Conservation (phyloP, 2,113 vertebrate genomes). For the Hippocampus barbouri region DNA sequence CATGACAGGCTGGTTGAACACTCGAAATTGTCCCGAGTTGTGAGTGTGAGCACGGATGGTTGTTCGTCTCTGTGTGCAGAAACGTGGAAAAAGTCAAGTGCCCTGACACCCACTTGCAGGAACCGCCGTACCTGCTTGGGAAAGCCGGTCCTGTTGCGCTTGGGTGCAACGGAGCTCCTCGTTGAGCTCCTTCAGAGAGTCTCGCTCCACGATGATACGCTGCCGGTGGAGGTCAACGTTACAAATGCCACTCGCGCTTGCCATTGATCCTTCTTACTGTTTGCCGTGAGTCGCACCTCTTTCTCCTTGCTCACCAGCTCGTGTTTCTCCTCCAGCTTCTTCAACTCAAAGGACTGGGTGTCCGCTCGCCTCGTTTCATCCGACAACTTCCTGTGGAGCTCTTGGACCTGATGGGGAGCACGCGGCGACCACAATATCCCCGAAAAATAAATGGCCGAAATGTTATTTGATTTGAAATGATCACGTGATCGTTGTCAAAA, state of each 20-base stretch:
- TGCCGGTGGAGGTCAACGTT: slow-evolving; percentile 39
- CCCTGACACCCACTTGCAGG: background rate
- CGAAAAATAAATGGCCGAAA: too few species aligned
- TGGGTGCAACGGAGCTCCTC: slow-evolving; percentile 92
- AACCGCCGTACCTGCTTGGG: slow-evolving; percentile 78
- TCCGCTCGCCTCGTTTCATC: slow-evolving; percentile 91
- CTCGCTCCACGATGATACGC: slow-evolving; percentile 89
- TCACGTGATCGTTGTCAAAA: too few species aligned
- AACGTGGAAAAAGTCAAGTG: too few species aligned
- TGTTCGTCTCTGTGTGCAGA: too few species aligned
- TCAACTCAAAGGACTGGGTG: slow-evolving; percentile 89
- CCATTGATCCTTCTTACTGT: background rate
- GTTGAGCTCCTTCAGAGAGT: slow-evolving; percentile 89
- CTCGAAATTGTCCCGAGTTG: too few species aligned
- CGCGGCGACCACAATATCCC: background rate
- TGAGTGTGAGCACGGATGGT: too few species aligned
- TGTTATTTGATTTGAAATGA: too few species aligned
- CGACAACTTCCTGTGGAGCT: slow-evolving; percentile 87
- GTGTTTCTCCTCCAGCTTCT: slow-evolving; percentile 86
- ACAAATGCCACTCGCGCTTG: background rate
- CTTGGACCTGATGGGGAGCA: slow-evolving; percentile 79
- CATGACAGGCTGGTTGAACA: too few species aligned
- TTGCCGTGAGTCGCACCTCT: slow-evolving; percentile 72
- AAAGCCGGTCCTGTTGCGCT: slow-evolving; percentile 87
- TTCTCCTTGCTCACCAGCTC: slow-evolving; percentile 91